Percentiles rank a stretch among this genome's conserved stretches.
Evolutionary conservation across 2,113 vertebrate genomes (phyloP).

Genomic region (Pardalotus punctatus): DNA sequence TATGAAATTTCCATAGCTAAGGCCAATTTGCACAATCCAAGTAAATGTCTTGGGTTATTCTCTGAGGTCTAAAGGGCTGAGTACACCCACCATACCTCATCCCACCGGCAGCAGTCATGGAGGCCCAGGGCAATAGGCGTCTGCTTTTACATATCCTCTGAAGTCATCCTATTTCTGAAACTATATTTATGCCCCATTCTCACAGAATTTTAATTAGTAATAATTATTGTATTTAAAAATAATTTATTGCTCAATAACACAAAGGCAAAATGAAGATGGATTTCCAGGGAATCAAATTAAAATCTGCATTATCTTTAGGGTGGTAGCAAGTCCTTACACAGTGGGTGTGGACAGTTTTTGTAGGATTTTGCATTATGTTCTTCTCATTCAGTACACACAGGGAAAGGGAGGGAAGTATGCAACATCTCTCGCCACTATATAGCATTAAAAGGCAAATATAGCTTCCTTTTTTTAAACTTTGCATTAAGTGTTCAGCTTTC

Average conservation of each 20-base stretch:
- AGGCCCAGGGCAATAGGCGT: accelerated
- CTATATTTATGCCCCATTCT: background rate
- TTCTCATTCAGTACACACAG: background rate
- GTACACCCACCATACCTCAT: background rate
- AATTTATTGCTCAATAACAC: background rate
- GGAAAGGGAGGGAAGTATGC: background rate
- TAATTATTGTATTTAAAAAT: background rate
- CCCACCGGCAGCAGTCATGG: background rate
- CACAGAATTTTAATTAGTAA: background rate
- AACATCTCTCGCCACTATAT: background rate
- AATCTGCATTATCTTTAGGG: background rate
- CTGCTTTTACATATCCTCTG: background rate
- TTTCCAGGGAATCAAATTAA: background rate
- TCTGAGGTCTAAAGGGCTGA: background rate
- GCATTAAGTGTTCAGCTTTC: background rate
- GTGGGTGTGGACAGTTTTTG: background rate
- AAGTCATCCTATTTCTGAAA: background rate
- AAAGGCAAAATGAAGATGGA: background rate
- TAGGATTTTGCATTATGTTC: background rate
- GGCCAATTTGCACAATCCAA: slow-evolving; percentile 23
- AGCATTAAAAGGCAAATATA: background rate
- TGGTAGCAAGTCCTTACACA: background rate
- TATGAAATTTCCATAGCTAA: slow-evolving; percentile 27
- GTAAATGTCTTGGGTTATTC: background rate
- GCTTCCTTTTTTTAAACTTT: background rate